phyloP scores from a whole-genome alignment of 2,797 vertebrate genomes.

The Lophius americanus region DNA sequence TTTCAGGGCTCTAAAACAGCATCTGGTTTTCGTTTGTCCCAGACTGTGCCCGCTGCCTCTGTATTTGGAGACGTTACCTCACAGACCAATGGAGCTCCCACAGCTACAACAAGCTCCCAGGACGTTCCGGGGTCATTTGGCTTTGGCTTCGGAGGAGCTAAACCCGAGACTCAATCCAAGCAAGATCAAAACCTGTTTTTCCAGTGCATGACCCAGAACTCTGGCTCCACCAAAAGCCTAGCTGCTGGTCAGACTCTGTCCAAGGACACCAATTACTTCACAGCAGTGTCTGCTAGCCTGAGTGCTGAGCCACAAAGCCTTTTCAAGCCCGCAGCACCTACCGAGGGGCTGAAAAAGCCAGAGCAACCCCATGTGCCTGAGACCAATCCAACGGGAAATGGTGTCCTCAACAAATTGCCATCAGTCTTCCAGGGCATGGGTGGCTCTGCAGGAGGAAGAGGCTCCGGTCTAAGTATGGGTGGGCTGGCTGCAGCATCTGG shows the following conservation, averaged over 20 bases:
- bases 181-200: conserved; percentile 98
- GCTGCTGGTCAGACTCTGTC: conserved; percentile 82
- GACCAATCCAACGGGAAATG: conserved; percentile 84
- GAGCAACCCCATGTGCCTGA: conserved; percentile 86
- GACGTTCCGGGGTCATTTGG: conserved; percentile 88
- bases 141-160: conserved; percentile 86
- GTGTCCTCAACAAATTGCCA: conserved; percentile 87
- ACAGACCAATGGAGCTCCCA: conserved; percentile 87
- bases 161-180: conserved; percentile 79
- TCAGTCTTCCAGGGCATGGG: conserved; percentile 84
- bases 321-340: conserved; percentile 80
- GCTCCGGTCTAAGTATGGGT: conserved; percentile 53
- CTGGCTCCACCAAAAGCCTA: conserved; percentile 79
- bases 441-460: conserved; percentile 63
- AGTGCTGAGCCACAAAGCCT: conserved; percentile 88
- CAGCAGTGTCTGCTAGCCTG: conserved; percentile 89
- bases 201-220: conserved; percentile 95
- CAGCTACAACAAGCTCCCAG: conserved; percentile 73
- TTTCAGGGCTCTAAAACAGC: conserved; percentile 87
- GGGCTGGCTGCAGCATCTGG: conserved; percentile 51
- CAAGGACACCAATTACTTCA: conserved; percentile 93
- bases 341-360: conserved; percentile 82
- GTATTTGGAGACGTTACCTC: conserved; percentile 87
- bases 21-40: conserved; percentile 77
- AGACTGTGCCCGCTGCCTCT: conserved; percentile 60